Percentiles rank a stretch among this genome's conserved stretches.
phyloP scores from a whole-genome alignment of 2,113 vertebrate species.

The Poeciliopsis retropinna region DNA sequence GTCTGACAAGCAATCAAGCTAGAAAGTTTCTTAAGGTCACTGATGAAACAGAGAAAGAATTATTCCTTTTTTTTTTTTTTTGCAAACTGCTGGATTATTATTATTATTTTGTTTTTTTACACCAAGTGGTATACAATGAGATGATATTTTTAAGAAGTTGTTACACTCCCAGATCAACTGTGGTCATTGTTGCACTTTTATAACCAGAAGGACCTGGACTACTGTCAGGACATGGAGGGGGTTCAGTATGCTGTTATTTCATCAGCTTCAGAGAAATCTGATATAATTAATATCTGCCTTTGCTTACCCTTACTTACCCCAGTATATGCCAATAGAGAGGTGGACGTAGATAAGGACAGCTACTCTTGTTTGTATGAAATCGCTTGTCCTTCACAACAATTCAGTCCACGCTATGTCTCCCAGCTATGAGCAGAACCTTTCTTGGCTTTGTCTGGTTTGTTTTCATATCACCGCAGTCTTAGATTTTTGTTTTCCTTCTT shows the following conservation, averaged over 20 bases:
- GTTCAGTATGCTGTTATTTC: constrained; percentile 5
- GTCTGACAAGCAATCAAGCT: constrained; percentile 29
- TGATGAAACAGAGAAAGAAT: constrained; percentile 34
- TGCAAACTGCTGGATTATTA: constrained; percentile 28
- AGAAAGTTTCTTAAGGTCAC: constrained; percentile 31
- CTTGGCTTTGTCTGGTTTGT: constrained; percentile 39
- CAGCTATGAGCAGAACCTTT: constrained; percentile 18
- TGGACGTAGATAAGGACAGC: constrained; percentile 40
- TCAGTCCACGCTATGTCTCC: constrained; percentile 22
- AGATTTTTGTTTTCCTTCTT: constrained; percentile 49
- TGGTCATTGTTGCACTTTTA: constrained; percentile 35
- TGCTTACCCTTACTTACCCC: constrained; percentile 22
- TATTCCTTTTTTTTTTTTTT: constrained; percentile 7
- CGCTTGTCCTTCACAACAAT: constrained; percentile 28
- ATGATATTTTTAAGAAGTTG: constrained; percentile 40
- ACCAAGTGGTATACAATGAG: constrained; percentile 34
- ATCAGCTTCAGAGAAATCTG: constrained; percentile 49
- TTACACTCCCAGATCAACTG: constrained; percentile 33
- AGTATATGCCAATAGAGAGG: constrained; percentile 26
- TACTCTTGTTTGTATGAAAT: constrained; percentile 38
- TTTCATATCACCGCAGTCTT: constrained; percentile 50
- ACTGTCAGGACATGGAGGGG: constrained; percentile 29
- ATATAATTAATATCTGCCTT: constrained; percentile 44
- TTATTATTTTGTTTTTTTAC: constrained; percentile 10
- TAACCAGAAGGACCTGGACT: constrained; percentile 38